phyloP scores from a whole-genome alignment of 2,888 invertebrate genomes.

The Osedax fenrisi region DNA sequence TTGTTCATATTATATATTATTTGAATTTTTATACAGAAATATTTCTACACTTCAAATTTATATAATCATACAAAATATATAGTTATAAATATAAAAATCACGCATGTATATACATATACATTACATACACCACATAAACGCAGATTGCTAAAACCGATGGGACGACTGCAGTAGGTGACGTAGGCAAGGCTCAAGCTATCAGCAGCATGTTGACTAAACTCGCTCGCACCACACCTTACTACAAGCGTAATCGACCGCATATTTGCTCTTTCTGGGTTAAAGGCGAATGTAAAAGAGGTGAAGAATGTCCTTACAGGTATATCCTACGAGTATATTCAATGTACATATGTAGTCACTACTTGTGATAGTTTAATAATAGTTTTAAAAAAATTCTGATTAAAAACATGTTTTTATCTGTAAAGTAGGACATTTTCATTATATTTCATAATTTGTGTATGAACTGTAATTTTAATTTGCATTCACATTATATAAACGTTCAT shows the following conservation, averaged over 20 bases:
- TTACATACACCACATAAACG: too few species aligned
- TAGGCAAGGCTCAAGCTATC: slow-evolving; percentile 60
- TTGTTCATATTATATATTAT: too few species aligned
- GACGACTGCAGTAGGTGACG: slow-evolving; percentile 50
- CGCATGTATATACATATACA: too few species aligned
- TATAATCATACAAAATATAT: too few species aligned
- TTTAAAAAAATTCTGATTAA: not conserved
- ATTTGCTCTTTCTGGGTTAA: slow-evolving; percentile 98
- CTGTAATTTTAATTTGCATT: too few species aligned
- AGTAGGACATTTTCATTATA: not conserved
- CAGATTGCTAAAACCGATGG: slow-evolving; percentile 51
- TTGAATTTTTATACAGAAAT: too few species aligned
- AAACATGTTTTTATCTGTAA: not conserved
- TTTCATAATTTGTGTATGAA: too few species aligned
- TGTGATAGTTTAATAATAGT: not conserved
- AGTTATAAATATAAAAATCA: too few species aligned
- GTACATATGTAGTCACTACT: not conserved
- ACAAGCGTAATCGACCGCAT: slow-evolving; percentile 83
- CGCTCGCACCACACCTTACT: slow-evolving; percentile 82
- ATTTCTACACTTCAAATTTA: too few species aligned
- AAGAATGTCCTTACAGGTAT: slow-evolving; percentile 77
- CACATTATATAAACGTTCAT: too few species aligned
- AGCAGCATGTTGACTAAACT: slow-evolving; percentile 71
- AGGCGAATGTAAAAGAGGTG: slow-evolving; percentile 85
- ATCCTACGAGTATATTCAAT: too few species aligned